These are phyloP conservation scores for Cyaniris semiargus DNA, from an alignment of 2,888 invertebrate genomes.

Conservation along the genomic window DNA sequence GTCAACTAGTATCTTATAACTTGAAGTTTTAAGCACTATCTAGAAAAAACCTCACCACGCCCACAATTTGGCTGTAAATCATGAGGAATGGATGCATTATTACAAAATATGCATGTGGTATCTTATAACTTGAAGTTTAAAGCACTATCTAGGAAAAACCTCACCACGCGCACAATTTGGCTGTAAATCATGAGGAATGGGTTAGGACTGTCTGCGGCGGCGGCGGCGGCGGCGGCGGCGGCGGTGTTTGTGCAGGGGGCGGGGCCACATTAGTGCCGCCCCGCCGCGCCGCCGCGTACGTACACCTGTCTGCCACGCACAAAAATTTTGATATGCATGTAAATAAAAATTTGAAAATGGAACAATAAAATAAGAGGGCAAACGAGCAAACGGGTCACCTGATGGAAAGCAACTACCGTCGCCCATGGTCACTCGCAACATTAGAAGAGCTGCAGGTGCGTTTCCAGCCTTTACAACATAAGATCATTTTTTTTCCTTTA, in stretches of 20 bases:
- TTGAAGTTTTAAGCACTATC: background rate
- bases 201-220: constrained; percentile 7
- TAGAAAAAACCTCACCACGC: background rate
- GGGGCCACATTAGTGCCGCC: constrained; percentile 67
- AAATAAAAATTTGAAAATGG: background rate
- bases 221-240: background rate
- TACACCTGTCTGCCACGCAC: background rate
- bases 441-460: too few relatives aligned
- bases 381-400: too few relatives aligned
- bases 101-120: too few relatives aligned
- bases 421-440: too few relatives aligned
- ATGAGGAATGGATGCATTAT: constrained; percentile 4
- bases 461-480: too few relatives aligned
- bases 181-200: constrained; percentile 9
- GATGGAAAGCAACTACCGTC: too few relatives aligned
- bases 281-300: constrained; percentile 48
- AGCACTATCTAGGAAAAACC: background rate
- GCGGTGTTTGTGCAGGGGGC: constrained; percentile 46
- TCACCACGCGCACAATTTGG: background rate
- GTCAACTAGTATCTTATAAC: background rate
- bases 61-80: background rate
- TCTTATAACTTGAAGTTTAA: too few relatives aligned
- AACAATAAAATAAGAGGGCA: background rate
- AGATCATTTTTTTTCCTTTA: too few relatives aligned
- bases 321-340: background rate